These are phyloP conservation scores for Andrena bicolor DNA, from an alignment of 2,888 invertebrate species.

Conservation along the genomic window DNA sequence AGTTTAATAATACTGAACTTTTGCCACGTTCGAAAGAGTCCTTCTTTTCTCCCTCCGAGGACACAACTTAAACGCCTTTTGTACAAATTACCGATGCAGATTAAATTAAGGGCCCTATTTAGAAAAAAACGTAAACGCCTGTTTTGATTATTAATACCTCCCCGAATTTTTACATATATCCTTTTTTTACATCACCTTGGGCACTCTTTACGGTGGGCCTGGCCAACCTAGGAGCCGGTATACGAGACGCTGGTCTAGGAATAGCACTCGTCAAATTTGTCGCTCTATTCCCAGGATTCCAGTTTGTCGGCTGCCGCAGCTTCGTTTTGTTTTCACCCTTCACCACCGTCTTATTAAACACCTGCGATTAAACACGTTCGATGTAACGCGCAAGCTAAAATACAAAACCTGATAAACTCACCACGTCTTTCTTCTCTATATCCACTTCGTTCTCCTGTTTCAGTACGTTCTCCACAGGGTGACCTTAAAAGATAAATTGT, in stretches of 20 bases:
- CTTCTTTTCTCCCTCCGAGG: slow-evolving; percentile 22
- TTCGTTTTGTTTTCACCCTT: slow-evolving; percentile 72
- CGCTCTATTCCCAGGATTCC: slow-evolving; percentile 68
- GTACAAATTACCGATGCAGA: slow-evolving; percentile 32
- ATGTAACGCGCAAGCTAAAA: background rate
- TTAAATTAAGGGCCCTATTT: slow-evolving; percentile 34
- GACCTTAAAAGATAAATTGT: slow-evolving; percentile 44
- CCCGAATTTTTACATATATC: slow-evolving; percentile 50
- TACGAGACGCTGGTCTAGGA: slow-evolving; percentile 83
- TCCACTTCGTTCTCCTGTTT: slow-evolving; percentile 41
- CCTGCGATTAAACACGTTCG: slow-evolving; percentile 44
- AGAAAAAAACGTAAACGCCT: slow-evolving; percentile 8
- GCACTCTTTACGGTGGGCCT: slow-evolving; percentile 57
- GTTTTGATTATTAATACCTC: slow-evolving; percentile 18
- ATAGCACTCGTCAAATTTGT: slow-evolving; percentile 78
- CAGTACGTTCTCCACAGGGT: slow-evolving; percentile 29
- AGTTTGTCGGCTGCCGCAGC: slow-evolving; percentile 79
- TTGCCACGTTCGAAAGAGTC: slow-evolving; percentile 28
- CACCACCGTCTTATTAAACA: slow-evolving; percentile 53
- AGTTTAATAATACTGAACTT: slow-evolving; percentile 71
- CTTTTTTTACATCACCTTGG: slow-evolving; percentile 61
- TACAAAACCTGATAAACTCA: slow-evolving; percentile 25
- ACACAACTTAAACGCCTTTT: slow-evolving; percentile 55
- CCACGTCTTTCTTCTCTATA: slow-evolving; percentile 45
- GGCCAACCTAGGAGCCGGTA: slow-evolving; percentile 75